Evolutionary conservation across 1,140 invertebrate species (phyloP), one percentile per base, ranked within the genome.

Genomic region (Hormaphis cornu): DNA sequence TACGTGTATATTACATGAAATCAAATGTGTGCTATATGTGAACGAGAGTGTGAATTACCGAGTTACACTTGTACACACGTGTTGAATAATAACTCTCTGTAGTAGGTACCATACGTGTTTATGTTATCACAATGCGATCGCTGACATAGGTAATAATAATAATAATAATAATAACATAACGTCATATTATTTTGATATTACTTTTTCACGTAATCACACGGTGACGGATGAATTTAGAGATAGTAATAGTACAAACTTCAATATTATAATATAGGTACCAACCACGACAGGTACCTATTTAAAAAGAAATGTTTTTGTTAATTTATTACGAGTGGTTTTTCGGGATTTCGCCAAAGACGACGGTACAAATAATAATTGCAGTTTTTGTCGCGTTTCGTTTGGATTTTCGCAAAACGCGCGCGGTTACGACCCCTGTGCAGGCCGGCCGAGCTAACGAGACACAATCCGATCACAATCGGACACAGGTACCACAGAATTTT

Each of bases 11-110:
- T 61, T 61, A 61, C 22, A 42, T 44, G 33, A 61, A 42, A 7
- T 26, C 7, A 7, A 28, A 10, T 16, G 20, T 28, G 42, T 16
- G 20, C 53, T 56, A 56, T 35, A 56, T 63, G 59, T 63, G 24
- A 42, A 63, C 26, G n/a, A 44, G 42, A 63, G 59, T 63, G 59
- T 48, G 42, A 63, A 63, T 61, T 61, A 40, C 33, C 18, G 30
- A 30, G 16, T 30, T 8, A 9, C 14, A 16, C 24, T 40, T 40
- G 22, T 24, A 16, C 18, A 46, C 18, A 12, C 9, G 6, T 28
- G 56, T 59, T 59, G 56, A 18, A 59, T 40, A 59, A 59, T 59
- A 59, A 3, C 33, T 20, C 7, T 16, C n/a, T 26, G 7, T 16
- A 50, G 16, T 50, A 26, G 10, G 26, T 22, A 54, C 1, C 18